Evolutionary conservation across 2,888 invertebrate genomes (phyloP).

Genomic region (Pediacus dermestoides): DNA sequence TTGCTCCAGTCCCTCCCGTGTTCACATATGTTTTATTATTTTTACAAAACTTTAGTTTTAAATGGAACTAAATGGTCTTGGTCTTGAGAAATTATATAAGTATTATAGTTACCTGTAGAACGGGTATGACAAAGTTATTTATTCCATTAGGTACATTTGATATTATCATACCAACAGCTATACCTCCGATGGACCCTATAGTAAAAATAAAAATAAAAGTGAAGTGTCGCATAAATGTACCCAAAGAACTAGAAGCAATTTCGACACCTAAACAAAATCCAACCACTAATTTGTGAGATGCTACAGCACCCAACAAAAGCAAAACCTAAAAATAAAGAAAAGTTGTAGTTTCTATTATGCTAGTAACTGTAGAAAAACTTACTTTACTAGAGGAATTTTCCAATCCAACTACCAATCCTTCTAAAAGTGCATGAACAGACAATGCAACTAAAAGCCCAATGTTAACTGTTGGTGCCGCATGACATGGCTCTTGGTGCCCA

Average conservation of each 20-base stretch:
- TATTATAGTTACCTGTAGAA: constrained; percentile 57
- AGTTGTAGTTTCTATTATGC: too few species aligned
- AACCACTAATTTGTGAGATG: constrained; percentile 77
- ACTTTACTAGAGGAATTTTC: constrained; percentile 65
- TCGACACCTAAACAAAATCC: constrained; percentile 79
- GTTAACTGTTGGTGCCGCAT: constrained; percentile 59
- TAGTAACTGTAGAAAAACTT: constrained; percentile 16
- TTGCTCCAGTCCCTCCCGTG: too few species aligned
- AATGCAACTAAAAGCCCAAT: constrained; percentile 69
- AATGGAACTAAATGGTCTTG: too few species aligned
- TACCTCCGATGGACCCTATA: constrained; percentile 65
- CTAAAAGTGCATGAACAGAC: constrained; percentile 73
- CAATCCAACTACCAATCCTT: constrained; percentile 78
- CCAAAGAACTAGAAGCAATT: constrained; percentile 48
- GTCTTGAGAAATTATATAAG: too few species aligned
- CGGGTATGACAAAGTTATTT: constrained; percentile 54
- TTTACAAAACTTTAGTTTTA: too few species aligned
- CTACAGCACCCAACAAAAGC: constrained; percentile 64
- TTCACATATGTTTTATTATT: too few species aligned
- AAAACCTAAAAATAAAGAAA: constrained; percentile 49
- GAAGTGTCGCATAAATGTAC: constrained; percentile 52
- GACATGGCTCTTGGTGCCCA: constrained; percentile 64
- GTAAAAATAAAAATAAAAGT: constrained; percentile 63
- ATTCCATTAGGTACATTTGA: constrained; percentile 52
- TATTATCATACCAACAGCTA: constrained; percentile 63